Evolutionary conservation across 2,113 vertebrate species (phyloP).

Genomic region (Vicugna pacos): DNA sequence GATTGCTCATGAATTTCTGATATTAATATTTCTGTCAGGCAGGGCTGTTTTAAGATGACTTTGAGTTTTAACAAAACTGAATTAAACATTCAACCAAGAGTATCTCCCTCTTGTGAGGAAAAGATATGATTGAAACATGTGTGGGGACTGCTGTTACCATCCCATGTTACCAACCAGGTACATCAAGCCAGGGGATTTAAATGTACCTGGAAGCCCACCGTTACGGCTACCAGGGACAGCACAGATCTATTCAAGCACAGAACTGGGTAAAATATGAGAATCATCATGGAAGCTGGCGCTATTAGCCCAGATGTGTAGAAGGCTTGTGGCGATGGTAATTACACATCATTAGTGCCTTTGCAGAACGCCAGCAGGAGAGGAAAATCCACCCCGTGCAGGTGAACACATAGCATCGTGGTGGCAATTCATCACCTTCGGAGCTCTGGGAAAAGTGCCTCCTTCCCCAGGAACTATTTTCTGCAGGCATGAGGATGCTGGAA

Average conservation of each 20-base stretch:
- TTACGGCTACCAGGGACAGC: conserved; percentile 37
- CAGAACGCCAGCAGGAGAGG: neutral
- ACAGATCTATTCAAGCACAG: conserved; percentile 45
- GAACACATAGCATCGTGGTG: neutral
- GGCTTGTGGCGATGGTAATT: conserved; percentile 73
- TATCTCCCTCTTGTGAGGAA: conserved; percentile 29
- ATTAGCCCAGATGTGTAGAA: conserved; percentile 70
- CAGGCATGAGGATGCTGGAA: neutral
- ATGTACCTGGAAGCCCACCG: conserved; percentile 62
- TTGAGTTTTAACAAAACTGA: conserved; percentile 61
- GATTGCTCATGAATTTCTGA: conserved; percentile 41
- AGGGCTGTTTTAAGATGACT: conserved; percentile 13
- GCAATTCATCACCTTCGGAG: neutral
- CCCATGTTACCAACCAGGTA: conserved; percentile 46
- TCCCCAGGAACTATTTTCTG: neutral
- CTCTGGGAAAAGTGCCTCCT: neutral
- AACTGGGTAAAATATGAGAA: conserved; percentile 64
- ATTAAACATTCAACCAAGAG: conserved; percentile 55
- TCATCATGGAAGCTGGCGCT: conserved; percentile 40
- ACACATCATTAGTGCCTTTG: conserved; percentile 52
- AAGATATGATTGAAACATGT: conserved; percentile 44
- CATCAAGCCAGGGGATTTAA: conserved; percentile 43
- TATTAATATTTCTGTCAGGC: conserved; percentile 42
- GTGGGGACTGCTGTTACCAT: neutral
- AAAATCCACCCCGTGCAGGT: neutral